phyloP scores from a whole-genome alignment of 2,888 invertebrate species.

The Tenthredo livida region DNA sequence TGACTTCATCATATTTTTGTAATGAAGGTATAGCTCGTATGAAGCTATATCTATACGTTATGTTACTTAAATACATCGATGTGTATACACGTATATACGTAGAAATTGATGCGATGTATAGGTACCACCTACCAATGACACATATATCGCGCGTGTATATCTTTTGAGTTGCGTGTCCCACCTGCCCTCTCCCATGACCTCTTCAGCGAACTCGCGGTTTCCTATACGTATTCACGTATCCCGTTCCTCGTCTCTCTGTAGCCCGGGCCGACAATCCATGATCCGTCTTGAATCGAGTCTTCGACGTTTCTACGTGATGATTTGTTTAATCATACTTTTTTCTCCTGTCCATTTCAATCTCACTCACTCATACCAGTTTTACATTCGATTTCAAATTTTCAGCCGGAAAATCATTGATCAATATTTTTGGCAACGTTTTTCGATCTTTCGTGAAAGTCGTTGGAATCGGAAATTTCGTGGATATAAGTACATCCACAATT shows the following conservation, averaged over 20 bases:
- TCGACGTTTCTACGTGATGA: not conserved
- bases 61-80: constrained; percentile 2
- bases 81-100: not conserved
- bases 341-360: not conserved
- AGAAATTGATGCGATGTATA: not conserved
- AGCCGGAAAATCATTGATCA: not conserved
- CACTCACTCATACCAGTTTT: not conserved
- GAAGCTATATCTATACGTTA: not conserved
- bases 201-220: constrained; percentile 47
- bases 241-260: not conserved
- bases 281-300: constrained; percentile 1
- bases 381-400: not conserved
- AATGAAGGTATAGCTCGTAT: not conserved
- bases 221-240: constrained; percentile 17
- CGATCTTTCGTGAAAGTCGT: not conserved
- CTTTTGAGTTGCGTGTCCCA: constrained; percentile 51
- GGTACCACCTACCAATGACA: constrained; percentile 41
- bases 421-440: not conserved
- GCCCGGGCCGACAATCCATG: not conserved
- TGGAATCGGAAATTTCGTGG: not conserved
- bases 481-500: not conserved
- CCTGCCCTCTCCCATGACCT: constrained; percentile 53
- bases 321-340: not conserved
- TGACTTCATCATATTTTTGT: no score
- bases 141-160: constrained; percentile 47